Percentiles rank a stretch among this genome's conserved stretches.
These are phyloP conservation scores for Thryonomys swinderianus DNA, from an alignment of 2,113 vertebrate genomes.

Conservation along the genomic window DNA sequence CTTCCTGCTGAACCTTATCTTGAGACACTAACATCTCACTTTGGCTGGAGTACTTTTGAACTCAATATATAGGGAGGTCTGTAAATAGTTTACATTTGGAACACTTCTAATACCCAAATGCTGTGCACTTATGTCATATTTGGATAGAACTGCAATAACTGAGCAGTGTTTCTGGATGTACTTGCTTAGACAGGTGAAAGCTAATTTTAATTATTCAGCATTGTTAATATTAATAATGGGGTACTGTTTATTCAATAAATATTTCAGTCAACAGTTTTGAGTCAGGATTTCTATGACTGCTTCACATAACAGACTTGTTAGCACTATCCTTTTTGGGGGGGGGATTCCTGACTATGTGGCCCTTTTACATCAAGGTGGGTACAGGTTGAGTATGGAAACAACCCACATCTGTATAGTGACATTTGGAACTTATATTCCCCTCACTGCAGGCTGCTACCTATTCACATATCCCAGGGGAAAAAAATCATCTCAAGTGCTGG, in stretches of 20 bases:
- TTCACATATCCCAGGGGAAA: background rate
- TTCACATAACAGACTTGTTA: background rate
- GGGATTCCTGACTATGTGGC: rapidly evolving
- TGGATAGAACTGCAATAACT: background rate
- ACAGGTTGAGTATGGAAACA: background rate
- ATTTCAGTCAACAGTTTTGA: background rate
- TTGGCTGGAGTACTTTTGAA: background rate
- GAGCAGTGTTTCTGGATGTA: background rate
- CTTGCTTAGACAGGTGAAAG: background rate
- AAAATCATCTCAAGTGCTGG: background rate
- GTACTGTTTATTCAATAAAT: background rate
- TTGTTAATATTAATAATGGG: background rate
- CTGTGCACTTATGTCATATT: background rate
- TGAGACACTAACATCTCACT: background rate
- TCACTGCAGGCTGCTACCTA: background rate
- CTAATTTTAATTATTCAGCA: background rate
- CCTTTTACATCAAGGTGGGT: background rate
- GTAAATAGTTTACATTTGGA: background rate
- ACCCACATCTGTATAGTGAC: rapidly evolving
- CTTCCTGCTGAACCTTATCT: background rate
- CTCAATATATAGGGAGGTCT: background rate
- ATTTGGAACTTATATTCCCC: background rate
- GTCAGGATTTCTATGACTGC: background rate
- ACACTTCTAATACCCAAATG: background rate
- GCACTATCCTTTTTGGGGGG: background rate